Evolutionary conservation across 2,113 vertebrate species (phyloP).

Genomic region (Narcine bancroftii): DNA sequence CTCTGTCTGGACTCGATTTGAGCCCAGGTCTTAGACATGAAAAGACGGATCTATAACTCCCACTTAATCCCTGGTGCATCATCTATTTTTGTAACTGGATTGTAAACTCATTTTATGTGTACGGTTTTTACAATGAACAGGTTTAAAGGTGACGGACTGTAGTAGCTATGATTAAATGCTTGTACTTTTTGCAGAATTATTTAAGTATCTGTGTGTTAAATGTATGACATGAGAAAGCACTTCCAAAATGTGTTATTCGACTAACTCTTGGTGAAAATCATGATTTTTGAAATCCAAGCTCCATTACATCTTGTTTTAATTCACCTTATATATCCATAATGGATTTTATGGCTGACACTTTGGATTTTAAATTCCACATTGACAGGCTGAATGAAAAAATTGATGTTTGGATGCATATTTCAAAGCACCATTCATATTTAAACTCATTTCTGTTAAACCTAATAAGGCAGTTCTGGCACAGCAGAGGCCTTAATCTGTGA

Average conservation of each 20-base stretch:
- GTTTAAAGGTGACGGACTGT: not conserved
- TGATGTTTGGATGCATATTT: not conserved
- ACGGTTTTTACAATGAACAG: not conserved
- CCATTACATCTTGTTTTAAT: not conserved
- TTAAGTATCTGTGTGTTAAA: slow-evolving; percentile 3
- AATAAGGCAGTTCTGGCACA: not conserved
- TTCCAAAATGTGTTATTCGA: not conserved
- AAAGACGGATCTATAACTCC: not conserved
- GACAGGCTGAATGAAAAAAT: not conserved
- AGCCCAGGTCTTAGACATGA: slow-evolving; percentile 4
- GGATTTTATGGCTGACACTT: not conserved
- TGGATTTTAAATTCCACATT: not conserved
- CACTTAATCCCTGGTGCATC: slow-evolving; percentile 18
- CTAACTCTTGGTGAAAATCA: not conserved
- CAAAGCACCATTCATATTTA: not conserved
- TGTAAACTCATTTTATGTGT: slow-evolving; percentile 1
- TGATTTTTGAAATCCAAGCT: not conserved
- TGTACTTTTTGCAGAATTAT: not conserved
- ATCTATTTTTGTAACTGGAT: not conserved
- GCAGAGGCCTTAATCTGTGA: not conserved
- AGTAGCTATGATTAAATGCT: not conserved
- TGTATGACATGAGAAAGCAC: not conserved
- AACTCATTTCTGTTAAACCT: not conserved
- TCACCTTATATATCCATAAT: not conserved
- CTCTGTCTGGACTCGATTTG: slow-evolving; percentile 30